These are phyloP conservation scores for Myiozetetes cayanensis DNA, from an alignment of 2,113 vertebrate genomes.

Conservation along the genomic window DNA sequence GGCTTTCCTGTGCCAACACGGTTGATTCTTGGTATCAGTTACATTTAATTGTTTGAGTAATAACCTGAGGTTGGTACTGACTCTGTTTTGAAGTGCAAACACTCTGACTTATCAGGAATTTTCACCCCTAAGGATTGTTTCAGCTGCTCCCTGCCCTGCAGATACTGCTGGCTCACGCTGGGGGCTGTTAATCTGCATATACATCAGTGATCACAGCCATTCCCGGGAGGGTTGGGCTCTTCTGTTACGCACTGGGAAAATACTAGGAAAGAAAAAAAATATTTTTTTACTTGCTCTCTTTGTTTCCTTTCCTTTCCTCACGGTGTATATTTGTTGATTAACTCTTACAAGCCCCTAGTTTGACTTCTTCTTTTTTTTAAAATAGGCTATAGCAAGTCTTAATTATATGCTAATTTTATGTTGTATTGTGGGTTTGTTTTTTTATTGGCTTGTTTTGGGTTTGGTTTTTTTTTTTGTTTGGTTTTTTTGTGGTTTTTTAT, in stretches of 20 bases:
- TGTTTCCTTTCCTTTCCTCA: not conserved
- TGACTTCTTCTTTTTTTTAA: not conserved
- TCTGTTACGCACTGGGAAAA: not conserved
- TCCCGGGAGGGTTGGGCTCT: not conserved
- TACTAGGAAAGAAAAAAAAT: not conserved
- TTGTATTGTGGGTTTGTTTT: not conserved
- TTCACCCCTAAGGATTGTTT: not conserved
- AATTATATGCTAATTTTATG: not conserved
- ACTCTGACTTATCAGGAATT: not conserved
- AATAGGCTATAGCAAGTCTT: not conserved
- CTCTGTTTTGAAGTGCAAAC: not conserved
- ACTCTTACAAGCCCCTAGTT: not conserved
- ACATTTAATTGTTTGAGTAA: not conserved
- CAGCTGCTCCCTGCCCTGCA: not conserved
- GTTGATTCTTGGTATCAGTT: not conserved
- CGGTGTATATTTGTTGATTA: not conserved
- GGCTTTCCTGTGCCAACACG: not conserved
- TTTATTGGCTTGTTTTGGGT: not conserved
- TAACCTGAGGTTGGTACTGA: not conserved
- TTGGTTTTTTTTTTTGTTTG: not conserved
- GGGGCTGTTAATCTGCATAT: rapidly evolving
- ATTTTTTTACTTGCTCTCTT: not conserved
- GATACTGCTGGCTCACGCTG: rapidly evolving
- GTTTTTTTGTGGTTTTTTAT: not conserved
- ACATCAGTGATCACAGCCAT: too few species aligned